phyloP scores from a whole-genome alignment of 2,888 invertebrate species.

The Drosophila pegasa region DNA sequence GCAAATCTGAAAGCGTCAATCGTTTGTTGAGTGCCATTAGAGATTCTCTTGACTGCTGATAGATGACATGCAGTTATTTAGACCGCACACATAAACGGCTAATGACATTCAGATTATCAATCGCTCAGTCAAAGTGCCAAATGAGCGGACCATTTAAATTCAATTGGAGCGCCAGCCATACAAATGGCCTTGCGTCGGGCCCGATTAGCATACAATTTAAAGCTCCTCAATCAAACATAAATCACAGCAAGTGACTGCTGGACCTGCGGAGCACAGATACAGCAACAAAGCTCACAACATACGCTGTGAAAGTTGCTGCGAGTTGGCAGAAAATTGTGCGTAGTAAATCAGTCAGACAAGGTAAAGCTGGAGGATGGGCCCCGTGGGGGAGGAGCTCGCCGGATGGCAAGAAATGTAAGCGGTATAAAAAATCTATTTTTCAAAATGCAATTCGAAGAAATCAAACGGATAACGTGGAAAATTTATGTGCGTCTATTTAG shows the following conservation, averaged over 20 bases:
- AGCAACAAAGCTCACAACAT: constrained; percentile 2
- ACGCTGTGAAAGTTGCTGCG: constrained; percentile 26
- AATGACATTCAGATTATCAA: constrained; percentile 62
- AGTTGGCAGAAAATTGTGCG: constrained; percentile 63
- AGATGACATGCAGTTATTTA: constrained; percentile 20
- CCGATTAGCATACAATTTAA: constrained; percentile 74
- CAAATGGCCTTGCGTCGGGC: constrained; percentile 53
- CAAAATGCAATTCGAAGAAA: constrained; percentile 67
- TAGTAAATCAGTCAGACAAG: constrained; percentile 61
- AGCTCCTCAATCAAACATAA: constrained; percentile 72
- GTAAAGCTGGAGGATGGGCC: not conserved
- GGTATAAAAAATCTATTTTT: constrained; percentile 67
- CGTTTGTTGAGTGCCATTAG: not conserved
- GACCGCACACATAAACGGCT: constrained; percentile 7
- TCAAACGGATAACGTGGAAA: constrained; percentile 62
- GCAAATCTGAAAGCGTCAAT: not conserved
- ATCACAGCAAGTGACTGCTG: constrained; percentile 55
- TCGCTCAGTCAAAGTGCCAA: constrained; percentile 44
- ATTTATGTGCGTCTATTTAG: constrained; percentile 76
- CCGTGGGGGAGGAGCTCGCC: not conserved
- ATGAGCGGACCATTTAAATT: constrained; percentile 41
- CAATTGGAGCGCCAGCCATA: constrained; percentile 34
- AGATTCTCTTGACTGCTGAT: constrained; percentile 15
- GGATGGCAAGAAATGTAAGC: constrained; percentile 37
- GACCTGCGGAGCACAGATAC: constrained; percentile 15